Evolutionary conservation across 2,888 invertebrate species (phyloP).

Genomic region (Myathropa florea): DNA sequence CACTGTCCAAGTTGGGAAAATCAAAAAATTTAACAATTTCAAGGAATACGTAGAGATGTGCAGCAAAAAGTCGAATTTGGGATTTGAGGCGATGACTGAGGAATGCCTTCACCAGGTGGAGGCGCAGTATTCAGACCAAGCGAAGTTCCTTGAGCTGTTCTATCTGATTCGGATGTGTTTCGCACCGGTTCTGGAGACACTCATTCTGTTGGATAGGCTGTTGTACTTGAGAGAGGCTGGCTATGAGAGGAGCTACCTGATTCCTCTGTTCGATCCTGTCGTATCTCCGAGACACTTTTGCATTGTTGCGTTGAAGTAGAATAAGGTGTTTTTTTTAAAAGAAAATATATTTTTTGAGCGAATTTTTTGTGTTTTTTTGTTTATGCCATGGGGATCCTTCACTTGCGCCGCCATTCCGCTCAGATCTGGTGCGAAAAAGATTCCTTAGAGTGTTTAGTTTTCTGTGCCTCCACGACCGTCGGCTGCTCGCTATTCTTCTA

Average conservation of each 20-base stretch:
- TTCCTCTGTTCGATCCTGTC: slow-evolving; percentile 91
- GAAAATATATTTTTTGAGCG: background rate
- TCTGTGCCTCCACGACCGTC: no score
- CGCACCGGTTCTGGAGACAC: slow-evolving; percentile 90
- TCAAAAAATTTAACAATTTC: slow-evolving; percentile 85
- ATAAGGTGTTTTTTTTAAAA: background rate
- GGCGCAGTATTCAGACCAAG: slow-evolving; percentile 79
- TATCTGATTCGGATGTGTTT: slow-evolving; percentile 89
- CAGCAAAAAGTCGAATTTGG: slow-evolving; percentile 82
- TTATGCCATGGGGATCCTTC: background rate
- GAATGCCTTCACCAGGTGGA: slow-evolving; percentile 81
- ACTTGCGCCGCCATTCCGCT: background rate
- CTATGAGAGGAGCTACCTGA: slow-evolving; percentile 83
- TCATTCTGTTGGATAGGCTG: slow-evolving; percentile 91
- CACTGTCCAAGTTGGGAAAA: slow-evolving; percentile 83
- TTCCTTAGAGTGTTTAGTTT: no score
- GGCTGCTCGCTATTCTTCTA: no score
- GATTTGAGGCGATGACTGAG: slow-evolving; percentile 78
- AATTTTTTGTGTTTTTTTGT: background rate
- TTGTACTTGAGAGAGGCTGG: slow-evolving; percentile 87
- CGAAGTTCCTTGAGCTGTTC: slow-evolving; percentile 86
- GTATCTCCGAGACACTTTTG: slow-evolving; percentile 86
- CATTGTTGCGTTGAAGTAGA: slow-evolving; percentile 72
- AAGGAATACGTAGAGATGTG: slow-evolving; percentile 87
- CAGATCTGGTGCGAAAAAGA: no score